Conservation (phyloP, 2,113 vertebrate genomes). For the Carollia perspicillata region DNA sequence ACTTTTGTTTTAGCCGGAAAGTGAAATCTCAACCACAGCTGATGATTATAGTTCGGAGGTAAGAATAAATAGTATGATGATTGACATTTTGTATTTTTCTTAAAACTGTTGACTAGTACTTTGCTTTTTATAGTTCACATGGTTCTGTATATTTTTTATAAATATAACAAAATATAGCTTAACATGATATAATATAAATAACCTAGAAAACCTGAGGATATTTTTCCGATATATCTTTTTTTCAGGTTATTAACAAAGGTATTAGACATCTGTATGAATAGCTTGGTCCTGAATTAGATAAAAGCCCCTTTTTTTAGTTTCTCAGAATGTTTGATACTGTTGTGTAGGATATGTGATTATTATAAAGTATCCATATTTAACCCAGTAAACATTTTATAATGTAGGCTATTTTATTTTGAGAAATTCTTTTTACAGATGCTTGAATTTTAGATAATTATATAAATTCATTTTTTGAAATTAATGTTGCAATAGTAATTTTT, state of each 20-base stretch:
- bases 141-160: conserved; percentile 8
- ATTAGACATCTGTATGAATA: not conserved
- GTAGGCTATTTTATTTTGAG: not conserved
- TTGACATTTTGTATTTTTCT: not conserved
- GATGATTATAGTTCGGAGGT: conserved; percentile 98
- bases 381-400: conserved; percentile 5
- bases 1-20: conserved; percentile 88
- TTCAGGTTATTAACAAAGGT: not conserved
- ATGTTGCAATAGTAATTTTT: not conserved
- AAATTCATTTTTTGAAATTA: not conserved
- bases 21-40: conserved; percentile 93
- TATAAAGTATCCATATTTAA: conserved; percentile 24
- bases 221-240: not conserved
- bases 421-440: conserved; percentile 10
- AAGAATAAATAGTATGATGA: conserved; percentile 74
- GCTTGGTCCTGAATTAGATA: not conserved
- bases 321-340: not conserved
- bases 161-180: not conserved
- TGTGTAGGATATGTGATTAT: not conserved
- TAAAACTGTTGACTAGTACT: not conserved
- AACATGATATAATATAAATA: not conserved
- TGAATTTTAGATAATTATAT: not conserved
- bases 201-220: not conserved
- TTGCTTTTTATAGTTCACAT: not conserved
- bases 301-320: not conserved